Percentiles rank a stretch among this genome's conserved stretches.
phyloP scores from a whole-genome alignment of 1,140 invertebrate species.

The Fopius arisanus region DNA sequence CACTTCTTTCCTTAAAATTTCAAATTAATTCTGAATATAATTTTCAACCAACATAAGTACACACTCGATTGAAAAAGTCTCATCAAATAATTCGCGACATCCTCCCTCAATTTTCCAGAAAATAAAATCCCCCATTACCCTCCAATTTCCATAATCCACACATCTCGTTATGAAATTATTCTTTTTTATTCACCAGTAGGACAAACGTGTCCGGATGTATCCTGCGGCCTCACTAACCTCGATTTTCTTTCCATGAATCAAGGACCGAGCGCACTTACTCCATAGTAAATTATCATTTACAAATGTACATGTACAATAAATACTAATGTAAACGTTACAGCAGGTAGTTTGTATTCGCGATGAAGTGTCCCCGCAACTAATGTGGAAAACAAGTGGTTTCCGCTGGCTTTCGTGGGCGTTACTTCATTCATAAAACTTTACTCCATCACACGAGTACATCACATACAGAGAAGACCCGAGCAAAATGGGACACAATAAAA shows the following conservation, averaged over 20 bases:
- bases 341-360: constrained; percentile 39
- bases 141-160: not conserved
- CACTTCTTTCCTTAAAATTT: too few species aligned
- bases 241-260: constrained; percentile 16
- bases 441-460: constrained; percentile 32
- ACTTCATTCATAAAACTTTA: constrained; percentile 43
- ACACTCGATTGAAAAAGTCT: too few species aligned
- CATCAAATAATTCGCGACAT: too few species aligned
- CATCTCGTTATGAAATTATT: not conserved
- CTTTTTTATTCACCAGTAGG: not conserved
- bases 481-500: too few species aligned
- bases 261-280: not conserved
- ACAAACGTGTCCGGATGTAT: constrained; percentile 19
- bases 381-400: constrained; percentile 44
- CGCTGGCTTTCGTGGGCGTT: constrained; percentile 38
- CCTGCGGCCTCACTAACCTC: constrained; percentile 21
- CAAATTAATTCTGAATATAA: too few species aligned
- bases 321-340: not conserved
- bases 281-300: not conserved
- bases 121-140: too few species aligned
- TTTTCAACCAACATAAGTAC: too few species aligned
- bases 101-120: too few species aligned
- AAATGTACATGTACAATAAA: not conserved
- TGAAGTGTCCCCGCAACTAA: constrained; percentile 35
- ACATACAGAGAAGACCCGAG: too few species aligned